Evolutionary conservation across 1,140 invertebrate species (phyloP), one percentile per base, ranked within the genome.

Genomic region (Drosophila baimaii): DNA sequence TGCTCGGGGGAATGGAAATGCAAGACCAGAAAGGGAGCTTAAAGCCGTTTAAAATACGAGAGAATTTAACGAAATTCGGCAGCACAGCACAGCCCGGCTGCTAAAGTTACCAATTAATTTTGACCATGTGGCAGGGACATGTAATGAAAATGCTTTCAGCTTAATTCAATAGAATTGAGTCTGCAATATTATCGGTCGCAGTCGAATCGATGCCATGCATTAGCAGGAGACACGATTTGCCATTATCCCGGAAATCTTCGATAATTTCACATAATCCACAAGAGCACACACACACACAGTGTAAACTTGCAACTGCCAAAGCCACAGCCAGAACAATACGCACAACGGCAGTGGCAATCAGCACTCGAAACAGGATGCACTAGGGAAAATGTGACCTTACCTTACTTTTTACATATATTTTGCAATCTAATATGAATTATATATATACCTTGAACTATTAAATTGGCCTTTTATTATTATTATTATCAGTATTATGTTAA

Each of bases 201-300:
- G 47, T 37, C 19, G 31, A 55, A 47, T 31, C 25, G 31, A 57
- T 37, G 29, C 51, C 44, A 57, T 25, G 39, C 49, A 75, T 59
- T 46, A 74, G 39, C 65, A 71, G 69, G 57, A 62, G 57, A 63
- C 61, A 70, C 82, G 51, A 86, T 64, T 86, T 56, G 71, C 64
- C 64, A 79, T 88, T 83, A 77, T 79, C 51, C 68, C 79, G 68
- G 72, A 89, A 80, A 88, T 88, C 71, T 83, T 70, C 72, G 79
- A 89, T 88, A 83, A 88, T 88, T 77, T 89, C 68, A 77, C 71
- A 79, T 83, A 89, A 89, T 83, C 68, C 61, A 63, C 46, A 66
- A 56, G 61, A 33, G 31, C 17, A 39, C 57, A 64, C 37, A 63
- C 17, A 39, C 57, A 64, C 37, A 63, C 19, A 52, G 46, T 33